These are phyloP conservation scores for Diachrysia chrysitis DNA, from an alignment of 2,888 invertebrate genomes.

Conservation along the genomic window DNA sequence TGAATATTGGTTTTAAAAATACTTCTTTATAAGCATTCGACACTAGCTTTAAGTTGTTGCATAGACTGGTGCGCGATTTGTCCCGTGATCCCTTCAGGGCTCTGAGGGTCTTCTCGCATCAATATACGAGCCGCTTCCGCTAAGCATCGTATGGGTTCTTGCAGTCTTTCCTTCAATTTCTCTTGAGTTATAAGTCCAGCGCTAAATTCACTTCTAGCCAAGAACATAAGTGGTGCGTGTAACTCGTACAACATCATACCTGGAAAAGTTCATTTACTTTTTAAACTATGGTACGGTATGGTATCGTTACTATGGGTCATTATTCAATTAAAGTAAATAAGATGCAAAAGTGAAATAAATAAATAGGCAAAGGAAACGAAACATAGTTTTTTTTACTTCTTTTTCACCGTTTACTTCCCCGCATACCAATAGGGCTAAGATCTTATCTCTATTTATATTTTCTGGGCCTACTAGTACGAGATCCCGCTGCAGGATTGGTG, in stretches of 20 bases:
- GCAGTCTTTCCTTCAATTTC: conserved; percentile 90
- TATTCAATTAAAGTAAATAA: too few relatives aligned
- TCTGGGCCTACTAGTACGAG: too few relatives aligned
- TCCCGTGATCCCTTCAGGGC: conserved; percentile 91
- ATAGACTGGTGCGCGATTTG: conserved; percentile 88
- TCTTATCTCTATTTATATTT: too few relatives aligned
- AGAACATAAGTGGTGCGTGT: conserved; percentile 93
- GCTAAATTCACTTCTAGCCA: conserved; percentile 91
- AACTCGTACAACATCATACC: conserved; percentile 94
- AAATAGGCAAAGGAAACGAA: too few relatives aligned
- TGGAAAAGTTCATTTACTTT: conserved; percentile 55
- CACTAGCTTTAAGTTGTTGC: conserved; percentile 79
- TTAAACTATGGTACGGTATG: too few relatives aligned
- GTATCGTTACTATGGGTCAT: too few relatives aligned
- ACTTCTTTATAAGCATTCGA: conserved; percentile 77
- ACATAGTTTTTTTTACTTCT: too few relatives aligned
- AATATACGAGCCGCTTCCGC: conserved; percentile 91
- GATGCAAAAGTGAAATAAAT: too few relatives aligned
- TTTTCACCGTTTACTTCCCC: too few relatives aligned
- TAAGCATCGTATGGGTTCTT: conserved; percentile 90
- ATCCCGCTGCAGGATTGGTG: too few relatives aligned
- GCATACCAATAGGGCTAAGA: too few relatives aligned
- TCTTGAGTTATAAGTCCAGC: conserved; percentile 89
- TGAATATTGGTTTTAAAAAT: too few relatives aligned
- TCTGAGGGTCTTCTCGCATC: conserved; percentile 90